Base-by-base conservation (phyloP, 1,140 invertebrate genomes). In the Pogonognathellus flavescens region DNA sequence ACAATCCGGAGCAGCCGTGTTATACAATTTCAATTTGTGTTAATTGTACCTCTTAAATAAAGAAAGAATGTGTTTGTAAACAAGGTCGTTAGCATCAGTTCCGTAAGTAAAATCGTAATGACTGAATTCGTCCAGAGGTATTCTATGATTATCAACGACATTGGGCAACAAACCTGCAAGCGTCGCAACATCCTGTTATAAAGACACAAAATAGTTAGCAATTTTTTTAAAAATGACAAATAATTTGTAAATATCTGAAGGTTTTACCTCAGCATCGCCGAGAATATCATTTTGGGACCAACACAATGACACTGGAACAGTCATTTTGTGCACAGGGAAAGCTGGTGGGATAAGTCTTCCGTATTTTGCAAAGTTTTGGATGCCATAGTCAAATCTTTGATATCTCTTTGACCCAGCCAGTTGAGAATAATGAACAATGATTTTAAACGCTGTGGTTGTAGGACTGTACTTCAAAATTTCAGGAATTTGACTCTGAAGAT, bases 121-220 rank as follows among this genome's bases (percentile, higher is more conserved):
- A 41, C 25, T 82, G 83, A 93, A 93, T 52, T 89, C 85, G 10
- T 89, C 55, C 86, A 91, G 86, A 4, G 91, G 90, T 1, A 93
- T 90, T 76, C 90, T 87, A 86, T 91, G 91, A 25, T 90, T 90
- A 18, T 90, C 90, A 0, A 92, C 88, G 3, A 90, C 88, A 88
- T 92, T 92, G 0, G 89, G 89, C 16, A 94, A 57, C 14, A 83
- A 18, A 22, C 14, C 20, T 0, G 84, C 49, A 52, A 89, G 59
- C 14, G 13, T 18, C 18, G 60, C 18, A 7, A 90, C 86, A 84
- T 90, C 87, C 82, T 84, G n/a, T 9, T 8, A 59, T 14, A 16
- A 59, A 59, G 18, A 10, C 18, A n/a, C 31, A 41, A 41, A 41
- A 57, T n/a, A n/a, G n/a, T n/a, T n/a, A n/a, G n/a, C n/a, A n/a